These are phyloP conservation scores for Empis livida DNA, from an alignment of 2,888 invertebrate genomes.

Conservation along the genomic window DNA sequence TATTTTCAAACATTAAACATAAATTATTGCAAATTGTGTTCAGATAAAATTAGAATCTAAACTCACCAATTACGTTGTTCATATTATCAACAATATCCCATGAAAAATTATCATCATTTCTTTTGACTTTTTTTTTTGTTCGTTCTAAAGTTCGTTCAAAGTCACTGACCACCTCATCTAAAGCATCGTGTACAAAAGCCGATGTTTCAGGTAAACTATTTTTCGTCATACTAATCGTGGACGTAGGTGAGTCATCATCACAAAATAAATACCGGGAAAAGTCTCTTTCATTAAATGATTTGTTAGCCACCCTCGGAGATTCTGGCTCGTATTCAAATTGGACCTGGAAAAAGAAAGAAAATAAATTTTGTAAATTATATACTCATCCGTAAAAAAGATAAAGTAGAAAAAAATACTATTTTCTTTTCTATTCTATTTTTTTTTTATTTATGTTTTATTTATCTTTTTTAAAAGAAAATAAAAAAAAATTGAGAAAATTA, in stretches of 20 bases:
- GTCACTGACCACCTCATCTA: slow-evolving; percentile 51
- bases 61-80: slow-evolving; percentile 26
- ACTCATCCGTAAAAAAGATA: too few species aligned
- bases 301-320: slow-evolving; percentile 21
- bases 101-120: slow-evolving; percentile 15
- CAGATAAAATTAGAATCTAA: neutral
- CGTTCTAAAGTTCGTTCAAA: slow-evolving; percentile 55
- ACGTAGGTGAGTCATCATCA: slow-evolving; percentile 2
- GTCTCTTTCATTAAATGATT: slow-evolving; percentile 4
- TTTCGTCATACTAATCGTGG: slow-evolving; percentile 10
- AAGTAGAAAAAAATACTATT: too few species aligned
- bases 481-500: too few species aligned
- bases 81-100: slow-evolving; percentile 21
- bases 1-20: too few species aligned
- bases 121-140: slow-evolving; percentile 22
- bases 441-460: too few species aligned
- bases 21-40: neutral
- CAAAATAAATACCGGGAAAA: neutral
- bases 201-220: slow-evolving; percentile 32
- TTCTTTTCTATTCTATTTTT: too few species aligned
- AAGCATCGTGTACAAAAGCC: slow-evolving; percentile 36
- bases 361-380: too few species aligned
- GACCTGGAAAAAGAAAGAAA: slow-evolving; percentile 17
- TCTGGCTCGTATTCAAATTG: slow-evolving; percentile 31
- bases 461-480: too few species aligned